A percentile compares a stretch with the other conserved stretches of the same genome.
Evolutionary conservation across 30 jellyfish, hydroid and myxozoan genomes (phyloP).

Genomic region (Morbakka virulenta): DNA sequence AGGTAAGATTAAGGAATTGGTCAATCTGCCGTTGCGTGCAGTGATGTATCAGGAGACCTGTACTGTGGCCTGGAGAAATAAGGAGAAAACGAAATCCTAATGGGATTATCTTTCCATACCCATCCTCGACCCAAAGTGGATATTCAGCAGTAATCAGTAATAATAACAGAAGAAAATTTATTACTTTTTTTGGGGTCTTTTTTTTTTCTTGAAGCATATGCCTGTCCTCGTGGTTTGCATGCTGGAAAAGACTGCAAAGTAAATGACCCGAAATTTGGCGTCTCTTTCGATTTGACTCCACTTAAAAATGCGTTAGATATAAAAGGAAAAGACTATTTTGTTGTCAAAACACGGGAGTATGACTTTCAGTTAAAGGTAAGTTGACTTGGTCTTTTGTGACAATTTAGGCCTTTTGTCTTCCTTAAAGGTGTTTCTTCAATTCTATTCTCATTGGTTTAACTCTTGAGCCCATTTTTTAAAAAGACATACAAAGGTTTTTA

Average conservation of each 20-base stretch:
- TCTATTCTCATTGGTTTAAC: background rate
- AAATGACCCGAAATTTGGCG: slow-evolving; percentile 51
- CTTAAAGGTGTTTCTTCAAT: background rate
- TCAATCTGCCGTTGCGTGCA: too few species aligned
- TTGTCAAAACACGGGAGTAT: slow-evolving; percentile 42
- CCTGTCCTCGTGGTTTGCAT: slow-evolving; percentile 63
- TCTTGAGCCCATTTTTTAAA: background rate
- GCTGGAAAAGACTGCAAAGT: slow-evolving; percentile 55
- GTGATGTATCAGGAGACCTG: too few species aligned
- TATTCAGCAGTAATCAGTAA: too few species aligned
- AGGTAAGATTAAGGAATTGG: too few species aligned
- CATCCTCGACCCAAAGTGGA: too few species aligned
- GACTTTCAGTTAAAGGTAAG: slow-evolving; percentile 68
- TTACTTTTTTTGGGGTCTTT: too few species aligned
- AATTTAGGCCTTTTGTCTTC: slow-evolving; percentile 5
- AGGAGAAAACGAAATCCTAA: too few species aligned
- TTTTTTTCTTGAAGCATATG: slow-evolving; percentile 30
- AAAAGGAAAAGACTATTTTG: slow-evolving; percentile 39
- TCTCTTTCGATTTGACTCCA: slow-evolving; percentile 53
- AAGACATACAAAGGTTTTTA: background rate
- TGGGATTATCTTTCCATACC: too few species aligned
- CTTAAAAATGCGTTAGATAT: slow-evolving; percentile 37
- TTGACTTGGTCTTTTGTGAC: too few species aligned
- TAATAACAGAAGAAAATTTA: too few species aligned
- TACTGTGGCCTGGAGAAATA: too few species aligned